Evolutionary conservation across 2,113 vertebrate species (phyloP).

Genomic region (Barnardius zonarius): DNA sequence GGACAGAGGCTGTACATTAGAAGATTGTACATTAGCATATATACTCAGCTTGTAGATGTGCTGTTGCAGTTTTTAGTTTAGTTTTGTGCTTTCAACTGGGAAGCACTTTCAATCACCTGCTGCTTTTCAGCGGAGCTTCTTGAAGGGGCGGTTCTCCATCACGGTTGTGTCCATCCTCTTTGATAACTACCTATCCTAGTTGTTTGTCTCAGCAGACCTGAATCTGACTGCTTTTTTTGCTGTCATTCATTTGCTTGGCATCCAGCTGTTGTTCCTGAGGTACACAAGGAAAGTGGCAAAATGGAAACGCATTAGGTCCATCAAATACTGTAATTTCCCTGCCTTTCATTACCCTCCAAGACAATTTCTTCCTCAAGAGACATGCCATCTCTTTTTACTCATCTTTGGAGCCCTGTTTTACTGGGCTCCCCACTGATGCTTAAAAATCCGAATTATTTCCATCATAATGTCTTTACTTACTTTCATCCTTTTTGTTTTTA

Average conservation of each 20-base stretch:
- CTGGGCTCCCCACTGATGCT: background rate
- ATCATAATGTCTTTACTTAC: background rate
- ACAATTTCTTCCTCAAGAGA: background rate
- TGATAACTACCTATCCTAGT: background rate
- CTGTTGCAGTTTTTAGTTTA: background rate
- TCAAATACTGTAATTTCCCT: background rate
- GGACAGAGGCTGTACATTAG: background rate
- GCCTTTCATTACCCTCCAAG: background rate
- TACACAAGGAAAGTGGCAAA: background rate
- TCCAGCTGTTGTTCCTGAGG: background rate
- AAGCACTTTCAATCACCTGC: background rate
- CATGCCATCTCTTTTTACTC: background rate
- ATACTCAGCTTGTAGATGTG: background rate
- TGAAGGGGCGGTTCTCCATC: background rate
- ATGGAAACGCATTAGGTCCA: background rate
- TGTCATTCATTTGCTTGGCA: background rate
- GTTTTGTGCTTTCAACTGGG: background rate
- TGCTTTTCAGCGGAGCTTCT: background rate
- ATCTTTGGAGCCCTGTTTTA: background rate
- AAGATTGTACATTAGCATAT: background rate
- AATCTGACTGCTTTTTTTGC: background rate
- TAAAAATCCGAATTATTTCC: background rate
- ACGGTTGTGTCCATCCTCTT: background rate
- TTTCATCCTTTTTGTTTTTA: background rate
- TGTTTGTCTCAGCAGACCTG: background rate